phyloP scores from a whole-genome alignment of 2,113 vertebrate species.

The Hucho hucho region DNA sequence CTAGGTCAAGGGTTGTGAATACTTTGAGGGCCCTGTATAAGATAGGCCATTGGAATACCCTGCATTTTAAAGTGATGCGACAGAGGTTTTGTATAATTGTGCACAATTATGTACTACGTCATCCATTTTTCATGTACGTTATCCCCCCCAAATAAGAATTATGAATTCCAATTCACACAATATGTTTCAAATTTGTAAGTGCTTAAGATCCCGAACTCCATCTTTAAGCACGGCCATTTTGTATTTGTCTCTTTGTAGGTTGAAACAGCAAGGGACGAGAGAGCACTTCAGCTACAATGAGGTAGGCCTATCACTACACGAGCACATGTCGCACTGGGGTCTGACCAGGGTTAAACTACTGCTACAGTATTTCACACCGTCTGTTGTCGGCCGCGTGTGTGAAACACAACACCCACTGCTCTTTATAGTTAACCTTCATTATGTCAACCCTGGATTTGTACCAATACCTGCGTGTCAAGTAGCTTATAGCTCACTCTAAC shows the following conservation, averaged over 20 bases:
- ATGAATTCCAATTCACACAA: too few relatives aligned
- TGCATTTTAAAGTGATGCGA: too few relatives aligned
- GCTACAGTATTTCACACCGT: constrained; percentile 46
- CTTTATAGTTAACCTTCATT: constrained; percentile 54
- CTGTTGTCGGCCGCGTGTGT: constrained; percentile 27
- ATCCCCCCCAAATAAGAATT: too few relatives aligned
- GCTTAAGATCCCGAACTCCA: too few relatives aligned
- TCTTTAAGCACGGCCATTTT: background rate
- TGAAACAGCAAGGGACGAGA: constrained; percentile 79
- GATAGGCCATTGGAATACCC: too few relatives aligned
- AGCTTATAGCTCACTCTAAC: background rate
- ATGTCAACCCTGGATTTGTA: background rate
- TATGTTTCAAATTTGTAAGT: too few relatives aligned
- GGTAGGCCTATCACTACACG: constrained; percentile 58
- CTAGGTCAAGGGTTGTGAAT: too few relatives aligned
- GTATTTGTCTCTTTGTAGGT: constrained; percentile 51
- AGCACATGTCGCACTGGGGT: constrained; percentile 36
- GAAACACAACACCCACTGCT: constrained; percentile 48
- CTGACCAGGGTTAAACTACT: constrained; percentile 46
- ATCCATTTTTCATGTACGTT: too few relatives aligned
- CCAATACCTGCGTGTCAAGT: background rate
- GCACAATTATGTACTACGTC: too few relatives aligned
- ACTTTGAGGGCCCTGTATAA: too few relatives aligned
- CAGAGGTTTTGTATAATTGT: too few relatives aligned
- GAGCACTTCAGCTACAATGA: constrained; percentile 83